A percentile compares a stretch with the other conserved stretches of the same genome.
Evolutionary conservation across 1,140 invertebrate species (phyloP).

Genomic region (Zaprionus tsacasi): DNA sequence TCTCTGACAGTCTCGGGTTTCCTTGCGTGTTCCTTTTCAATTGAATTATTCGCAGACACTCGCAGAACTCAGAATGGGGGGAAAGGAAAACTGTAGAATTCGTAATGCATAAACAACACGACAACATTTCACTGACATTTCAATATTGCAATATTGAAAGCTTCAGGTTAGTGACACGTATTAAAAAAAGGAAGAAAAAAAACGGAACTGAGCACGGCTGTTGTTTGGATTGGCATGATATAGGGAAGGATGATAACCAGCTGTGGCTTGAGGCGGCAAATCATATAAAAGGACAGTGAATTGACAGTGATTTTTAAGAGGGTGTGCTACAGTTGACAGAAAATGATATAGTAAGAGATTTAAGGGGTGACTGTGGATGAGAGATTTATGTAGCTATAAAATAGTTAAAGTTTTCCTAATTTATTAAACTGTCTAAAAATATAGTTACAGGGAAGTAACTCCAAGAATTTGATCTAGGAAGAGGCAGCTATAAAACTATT

Average conservation of each 20-base stretch:
- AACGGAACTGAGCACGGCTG: conserved; percentile 16
- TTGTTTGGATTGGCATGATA: conserved; percentile 20
- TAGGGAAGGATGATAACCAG: not conserved
- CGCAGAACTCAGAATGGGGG: not conserved
- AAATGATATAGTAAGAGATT: not conserved
- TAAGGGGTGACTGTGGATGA: not conserved
- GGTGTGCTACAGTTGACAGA: conserved; percentile 15
- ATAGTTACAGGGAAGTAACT: no score
- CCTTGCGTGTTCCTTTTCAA: conserved; percentile 38
- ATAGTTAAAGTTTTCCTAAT: not conserved
- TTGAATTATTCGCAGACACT: conserved; percentile 42
- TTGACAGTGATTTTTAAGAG: not conserved
- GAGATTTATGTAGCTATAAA: not conserved
- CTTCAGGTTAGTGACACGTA: conserved; percentile 52
- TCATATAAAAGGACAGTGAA: not conserved
- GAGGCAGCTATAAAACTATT: no score
- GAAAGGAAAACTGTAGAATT: not conserved
- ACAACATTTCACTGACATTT: conserved; percentile 64
- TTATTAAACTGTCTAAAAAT: no score
- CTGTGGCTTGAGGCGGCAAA: not conserved
- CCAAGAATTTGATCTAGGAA: no score
- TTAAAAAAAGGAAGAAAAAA: conserved; percentile 40
- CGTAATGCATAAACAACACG: conserved; percentile 51
- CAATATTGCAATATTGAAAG: conserved; percentile 51
- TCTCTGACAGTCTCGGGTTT: not conserved